These are phyloP conservation scores for Acrocephalus scirpaceus DNA, from an alignment of 2,797 vertebrate species.

Conservation along the genomic window DNA sequence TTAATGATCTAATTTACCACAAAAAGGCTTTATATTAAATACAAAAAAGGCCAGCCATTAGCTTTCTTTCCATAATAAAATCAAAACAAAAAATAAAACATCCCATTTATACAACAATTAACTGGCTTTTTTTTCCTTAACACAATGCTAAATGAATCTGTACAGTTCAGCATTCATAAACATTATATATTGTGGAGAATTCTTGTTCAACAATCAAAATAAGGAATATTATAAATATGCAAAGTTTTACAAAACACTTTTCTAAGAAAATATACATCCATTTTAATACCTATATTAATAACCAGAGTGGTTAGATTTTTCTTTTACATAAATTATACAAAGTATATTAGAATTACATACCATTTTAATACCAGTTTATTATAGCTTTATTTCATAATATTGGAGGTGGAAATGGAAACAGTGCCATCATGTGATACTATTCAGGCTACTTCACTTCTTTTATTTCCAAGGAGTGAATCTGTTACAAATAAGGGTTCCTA, in stretches of 20 bases:
- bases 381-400: conserved; percentile 81
- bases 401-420: conserved; percentile 96
- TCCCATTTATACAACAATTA: conserved; percentile 60
- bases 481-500: conserved; percentile 61
- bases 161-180: conserved; percentile 27
- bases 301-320: conserved; percentile 69
- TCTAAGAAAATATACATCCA: conserved; percentile 62
- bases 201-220: conserved; percentile 54
- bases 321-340: conserved; percentile 78
- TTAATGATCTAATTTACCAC: conserved; percentile 55
- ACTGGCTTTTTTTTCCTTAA: not conserved
- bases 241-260: conserved; percentile 71
- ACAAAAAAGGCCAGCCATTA: conserved; percentile 62
- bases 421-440: conserved; percentile 99
- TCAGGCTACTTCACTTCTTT: conserved; percentile 89
- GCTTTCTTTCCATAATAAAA: conserved; percentile 53
- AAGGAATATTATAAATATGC: conserved; percentile 59
- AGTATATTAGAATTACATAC: conserved; percentile 64
- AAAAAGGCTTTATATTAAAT: conserved; percentile 67
- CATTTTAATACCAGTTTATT: conserved; percentile 79
- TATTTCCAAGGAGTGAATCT: conserved; percentile 70
- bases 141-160: conserved; percentile 50
- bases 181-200: conserved; percentile 35
- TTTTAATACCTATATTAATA: conserved; percentile 68
- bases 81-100: conserved; percentile 55